These are phyloP conservation scores for Hemicrepidius hirtus DNA, from an alignment of 2,888 invertebrate species.

Conservation along the genomic window DNA sequence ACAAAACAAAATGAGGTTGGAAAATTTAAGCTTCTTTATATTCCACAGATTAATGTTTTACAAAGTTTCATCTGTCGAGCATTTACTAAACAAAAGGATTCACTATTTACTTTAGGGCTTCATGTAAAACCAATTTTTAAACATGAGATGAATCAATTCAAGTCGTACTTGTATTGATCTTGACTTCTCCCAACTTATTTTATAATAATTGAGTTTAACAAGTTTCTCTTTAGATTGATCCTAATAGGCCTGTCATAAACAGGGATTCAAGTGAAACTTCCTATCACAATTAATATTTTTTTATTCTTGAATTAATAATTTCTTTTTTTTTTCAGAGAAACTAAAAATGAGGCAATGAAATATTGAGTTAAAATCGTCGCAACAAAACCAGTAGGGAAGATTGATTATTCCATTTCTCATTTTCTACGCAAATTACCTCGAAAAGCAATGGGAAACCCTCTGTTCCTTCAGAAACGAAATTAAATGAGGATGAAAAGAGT, in stretches of 20 bases:
- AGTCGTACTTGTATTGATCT: no score
- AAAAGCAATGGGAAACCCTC: constrained; percentile 37
- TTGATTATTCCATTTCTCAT: constrained; percentile 59
- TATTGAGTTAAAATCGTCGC: constrained; percentile 53
- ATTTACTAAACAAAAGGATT: not conserved
- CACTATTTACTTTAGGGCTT: no score
- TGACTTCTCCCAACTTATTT: no score
- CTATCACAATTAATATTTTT: no score
- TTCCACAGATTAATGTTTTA: constrained; percentile 14
- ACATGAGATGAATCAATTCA: no score
- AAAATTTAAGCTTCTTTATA: constrained; percentile 9
- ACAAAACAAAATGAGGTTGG: not conserved
- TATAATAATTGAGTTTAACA: no score
- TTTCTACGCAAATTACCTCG: constrained; percentile 55
- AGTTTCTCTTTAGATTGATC: no score
- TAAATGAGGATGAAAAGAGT: constrained; percentile 42
- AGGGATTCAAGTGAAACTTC: no score
- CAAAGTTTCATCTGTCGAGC: not conserved
- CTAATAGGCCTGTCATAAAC: no score
- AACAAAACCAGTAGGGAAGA: constrained; percentile 49
- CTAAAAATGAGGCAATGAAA: constrained; percentile 56
- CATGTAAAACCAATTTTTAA: no score
- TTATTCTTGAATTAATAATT: no score
- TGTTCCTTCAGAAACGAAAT: constrained; percentile 42
- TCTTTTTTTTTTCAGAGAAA: constrained; percentile 4